A percentile compares a stretch with the other conserved stretches of the same genome.
phyloP scores from a whole-genome alignment of 1,140 invertebrate species.

The Anthonomus grandis region DNA sequence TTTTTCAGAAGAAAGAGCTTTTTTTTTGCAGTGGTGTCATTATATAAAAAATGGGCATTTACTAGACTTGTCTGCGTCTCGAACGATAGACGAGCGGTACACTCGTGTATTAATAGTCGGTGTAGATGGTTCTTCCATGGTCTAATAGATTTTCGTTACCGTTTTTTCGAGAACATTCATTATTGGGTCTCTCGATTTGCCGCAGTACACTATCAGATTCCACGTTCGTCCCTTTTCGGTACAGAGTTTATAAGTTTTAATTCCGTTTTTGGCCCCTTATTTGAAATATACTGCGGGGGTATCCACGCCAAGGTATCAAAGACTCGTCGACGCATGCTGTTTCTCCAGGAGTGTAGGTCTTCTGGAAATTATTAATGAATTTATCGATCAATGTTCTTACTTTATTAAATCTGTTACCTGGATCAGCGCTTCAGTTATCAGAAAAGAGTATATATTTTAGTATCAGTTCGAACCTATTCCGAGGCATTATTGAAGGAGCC shows the following conservation, averaged over 20 bases:
- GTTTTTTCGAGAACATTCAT: not conserved
- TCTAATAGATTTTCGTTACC: no score
- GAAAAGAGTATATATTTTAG: slow-evolving; percentile 9
- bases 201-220: no score
- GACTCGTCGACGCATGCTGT: not conserved
- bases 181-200: not conserved
- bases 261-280: not conserved
- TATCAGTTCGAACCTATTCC: not conserved
- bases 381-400: not conserved
- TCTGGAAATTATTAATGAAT: not conserved
- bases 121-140: no score
- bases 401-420: slow-evolving; percentile 3
- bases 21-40: not conserved
- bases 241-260: not conserved
- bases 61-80: not conserved
- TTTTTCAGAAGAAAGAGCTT: no score
- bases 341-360: not conserved
- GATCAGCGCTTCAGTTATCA: not conserved
- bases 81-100: no score
- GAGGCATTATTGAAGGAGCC: not conserved
- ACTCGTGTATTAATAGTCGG: not conserved
- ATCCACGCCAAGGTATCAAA: not conserved
- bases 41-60: not conserved
- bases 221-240: no score
- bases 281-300: no score